phyloP scores from a whole-genome alignment of 2,888 invertebrate genomes.

The Strigamia crassipes region DNA sequence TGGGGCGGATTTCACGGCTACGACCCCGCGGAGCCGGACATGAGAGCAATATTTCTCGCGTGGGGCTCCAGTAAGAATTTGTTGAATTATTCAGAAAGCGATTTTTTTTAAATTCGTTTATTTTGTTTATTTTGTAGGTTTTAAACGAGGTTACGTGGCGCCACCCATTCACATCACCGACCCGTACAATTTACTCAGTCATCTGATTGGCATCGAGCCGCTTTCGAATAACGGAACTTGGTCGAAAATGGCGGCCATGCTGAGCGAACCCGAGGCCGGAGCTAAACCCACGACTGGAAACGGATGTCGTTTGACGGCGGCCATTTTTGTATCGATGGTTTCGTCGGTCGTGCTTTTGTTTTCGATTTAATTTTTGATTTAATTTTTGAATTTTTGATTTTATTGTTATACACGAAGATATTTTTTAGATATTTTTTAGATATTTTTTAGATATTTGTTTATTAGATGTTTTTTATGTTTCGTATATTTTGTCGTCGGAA shows the following conservation, averaged over 20 bases:
- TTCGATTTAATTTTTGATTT: neutral
- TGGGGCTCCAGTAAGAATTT: slow-evolving; percentile 50
- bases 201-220: slow-evolving; percentile 51
- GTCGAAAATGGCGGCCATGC: neutral
- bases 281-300: neutral
- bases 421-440: neutral
- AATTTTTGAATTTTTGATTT: neutral
- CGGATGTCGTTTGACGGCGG: neutral
- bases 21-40: slow-evolving; percentile 51
- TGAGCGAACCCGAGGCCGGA: neutral
- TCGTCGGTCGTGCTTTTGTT: neutral
- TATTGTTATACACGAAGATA: too few relatives aligned
- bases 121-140: slow-evolving; percentile 47
- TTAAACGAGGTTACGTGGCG: slow-evolving; percentile 49
- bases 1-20: slow-evolving; percentile 51
- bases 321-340: neutral
- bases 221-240: slow-evolving; percentile 51
- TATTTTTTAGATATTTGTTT: too few relatives aligned
- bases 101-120: neutral
- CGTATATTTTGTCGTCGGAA: too few relatives aligned
- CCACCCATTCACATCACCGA: slow-evolving; percentile 51
- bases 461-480: neutral
- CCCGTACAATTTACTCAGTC: slow-evolving; percentile 51
- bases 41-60: slow-evolving; percentile 51
- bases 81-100: neutral